phyloP scores from a whole-genome alignment of 2,113 vertebrate species.

The Vanacampus margaritifer region DNA sequence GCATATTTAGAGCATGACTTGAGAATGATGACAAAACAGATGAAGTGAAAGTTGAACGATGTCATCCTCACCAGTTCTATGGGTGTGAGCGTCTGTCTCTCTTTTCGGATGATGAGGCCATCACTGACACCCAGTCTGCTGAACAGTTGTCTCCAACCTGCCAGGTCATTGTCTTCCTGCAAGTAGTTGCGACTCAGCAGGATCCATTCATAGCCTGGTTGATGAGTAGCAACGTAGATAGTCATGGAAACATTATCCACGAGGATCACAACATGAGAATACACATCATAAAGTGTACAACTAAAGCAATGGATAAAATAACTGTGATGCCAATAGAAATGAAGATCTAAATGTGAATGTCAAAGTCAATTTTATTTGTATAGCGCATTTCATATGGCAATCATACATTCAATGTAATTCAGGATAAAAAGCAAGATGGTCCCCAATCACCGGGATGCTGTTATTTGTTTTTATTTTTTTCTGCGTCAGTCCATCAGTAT shows the following conservation, averaged over 20 bases:
- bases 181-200: conserved; percentile 71
- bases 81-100: conserved; percentile 52
- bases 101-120: conserved; percentile 72
- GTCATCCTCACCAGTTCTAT: conserved; percentile 67
- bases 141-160: conserved; percentile 73
- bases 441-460: too few species aligned
- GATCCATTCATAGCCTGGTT: conserved; percentile 72
- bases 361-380: too few species aligned
- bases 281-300: not conserved
- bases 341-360: not conserved
- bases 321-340: not conserved
- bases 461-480: too few species aligned
- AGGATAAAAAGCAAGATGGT: too few species aligned
- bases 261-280: not conserved
- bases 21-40: not conserved
- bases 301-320: not conserved
- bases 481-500: too few species aligned
- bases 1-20: not conserved
- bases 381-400: too few species aligned
- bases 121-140: conserved; percentile 70
- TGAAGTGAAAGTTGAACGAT: conserved; percentile 1
- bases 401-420: too few species aligned
- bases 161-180: conserved; percentile 57
- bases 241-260: not conserved
- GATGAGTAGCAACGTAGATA: not conserved